phyloP scores from a whole-genome alignment of 1,140 invertebrate genomes.

The Myzus persicae region DNA sequence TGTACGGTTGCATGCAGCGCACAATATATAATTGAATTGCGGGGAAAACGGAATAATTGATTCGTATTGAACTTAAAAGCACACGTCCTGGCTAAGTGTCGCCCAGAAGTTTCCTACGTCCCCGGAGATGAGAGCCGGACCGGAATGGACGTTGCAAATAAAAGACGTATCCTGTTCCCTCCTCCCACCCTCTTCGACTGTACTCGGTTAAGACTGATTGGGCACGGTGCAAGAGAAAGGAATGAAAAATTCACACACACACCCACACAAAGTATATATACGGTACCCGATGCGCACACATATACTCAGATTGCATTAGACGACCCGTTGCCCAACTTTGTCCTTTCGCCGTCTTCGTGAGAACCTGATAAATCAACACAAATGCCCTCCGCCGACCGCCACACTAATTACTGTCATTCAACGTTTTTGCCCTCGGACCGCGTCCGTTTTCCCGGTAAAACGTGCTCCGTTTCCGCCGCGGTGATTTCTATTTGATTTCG shows the following conservation, averaged over 20 bases:
- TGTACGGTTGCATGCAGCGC: not conserved
- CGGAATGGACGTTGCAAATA: conserved; percentile 42
- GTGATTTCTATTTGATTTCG: conserved; percentile 58
- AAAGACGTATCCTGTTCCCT: conserved; percentile 32
- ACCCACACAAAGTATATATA: not conserved
- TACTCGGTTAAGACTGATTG: conserved; percentile 44
- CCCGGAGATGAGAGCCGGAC: conserved; percentile 28
- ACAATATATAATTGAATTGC: conserved; percentile 36
- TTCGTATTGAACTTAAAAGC: conserved; percentile 50
- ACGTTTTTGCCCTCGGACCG: conserved; percentile 52
- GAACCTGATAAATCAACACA: conserved; percentile 55
- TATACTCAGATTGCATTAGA: conserved; percentile 52
- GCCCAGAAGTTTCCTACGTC: conserved; percentile 49
- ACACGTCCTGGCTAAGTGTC: conserved; percentile 51
- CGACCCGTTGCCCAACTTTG: conserved; percentile 45
- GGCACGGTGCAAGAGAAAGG: conserved; percentile 14
- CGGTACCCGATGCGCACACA: not conserved
- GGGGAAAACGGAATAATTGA: conserved; percentile 55
- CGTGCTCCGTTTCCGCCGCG: conserved; percentile 54
- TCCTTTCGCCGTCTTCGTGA: conserved; percentile 52
- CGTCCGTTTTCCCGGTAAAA: not conserved
- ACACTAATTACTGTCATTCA: conserved; percentile 59
- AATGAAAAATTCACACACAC: conserved; percentile 55
- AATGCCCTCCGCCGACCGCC: conserved; percentile 11
- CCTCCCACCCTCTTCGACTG: not conserved